A percentile compares a stretch with the other conserved stretches of the same genome.
Conservation (phyloP, 2,888 invertebrate genomes). For the Odontomyia ornata region DNA sequence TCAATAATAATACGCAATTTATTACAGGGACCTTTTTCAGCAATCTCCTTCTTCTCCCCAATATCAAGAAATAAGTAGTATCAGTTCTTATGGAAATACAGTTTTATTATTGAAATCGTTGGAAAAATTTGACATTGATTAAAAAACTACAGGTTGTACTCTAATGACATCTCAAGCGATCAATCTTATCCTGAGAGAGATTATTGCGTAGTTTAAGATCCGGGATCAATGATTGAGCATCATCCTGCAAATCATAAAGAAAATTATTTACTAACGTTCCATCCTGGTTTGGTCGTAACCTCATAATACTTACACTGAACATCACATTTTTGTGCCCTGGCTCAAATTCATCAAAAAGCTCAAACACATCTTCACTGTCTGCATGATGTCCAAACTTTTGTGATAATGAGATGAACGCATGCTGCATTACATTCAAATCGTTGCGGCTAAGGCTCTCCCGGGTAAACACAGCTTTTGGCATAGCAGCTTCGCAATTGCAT, state of each 20-base stretch:
- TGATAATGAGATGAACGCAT: constrained; percentile 59
- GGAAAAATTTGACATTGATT: too few species aligned
- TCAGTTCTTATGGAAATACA: too few species aligned
- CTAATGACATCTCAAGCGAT: constrained; percentile 53
- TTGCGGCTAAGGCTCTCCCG: constrained; percentile 56
- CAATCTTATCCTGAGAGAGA: constrained; percentile 57
- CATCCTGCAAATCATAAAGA: constrained; percentile 54
- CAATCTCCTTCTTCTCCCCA: too few species aligned
- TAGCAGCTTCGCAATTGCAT: constrained; percentile 61
- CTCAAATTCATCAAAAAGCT: constrained; percentile 60
- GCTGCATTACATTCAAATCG: constrained; percentile 61
- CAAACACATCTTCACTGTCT: constrained; percentile 61
- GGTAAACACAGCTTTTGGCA: constrained; percentile 59
- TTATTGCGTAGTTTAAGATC: constrained; percentile 56
- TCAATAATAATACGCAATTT: too few species aligned
- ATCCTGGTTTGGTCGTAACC: too few species aligned
- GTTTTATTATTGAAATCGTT: too few species aligned
- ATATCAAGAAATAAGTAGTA: too few species aligned
- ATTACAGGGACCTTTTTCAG: too few species aligned
- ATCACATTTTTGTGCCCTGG: constrained; percentile 57
- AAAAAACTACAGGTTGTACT: background rate
- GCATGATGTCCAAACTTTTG: constrained; percentile 59
- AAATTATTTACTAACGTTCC: too few species aligned
- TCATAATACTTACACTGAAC: constrained; percentile 58
- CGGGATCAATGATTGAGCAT: constrained; percentile 57